Conservation (phyloP, 2,797 vertebrate genomes). For the Sciaenops ocellatus region DNA sequence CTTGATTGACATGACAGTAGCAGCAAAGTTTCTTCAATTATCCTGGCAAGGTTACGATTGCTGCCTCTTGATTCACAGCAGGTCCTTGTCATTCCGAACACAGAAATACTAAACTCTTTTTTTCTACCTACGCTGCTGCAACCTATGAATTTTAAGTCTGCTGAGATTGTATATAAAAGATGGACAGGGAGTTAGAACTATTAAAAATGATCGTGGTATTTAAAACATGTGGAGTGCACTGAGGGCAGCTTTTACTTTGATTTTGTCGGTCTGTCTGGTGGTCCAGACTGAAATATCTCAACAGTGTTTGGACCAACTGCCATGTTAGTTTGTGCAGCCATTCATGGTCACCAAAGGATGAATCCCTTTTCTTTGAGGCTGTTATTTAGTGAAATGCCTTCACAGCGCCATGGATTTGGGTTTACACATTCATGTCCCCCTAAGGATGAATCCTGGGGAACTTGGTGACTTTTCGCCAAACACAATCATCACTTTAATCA, state of each 20-base stretch:
- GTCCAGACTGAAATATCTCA: constrained; percentile 14
- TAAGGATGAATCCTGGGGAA: not conserved
- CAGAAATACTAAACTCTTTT: constrained; percentile 48
- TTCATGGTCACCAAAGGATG: constrained; percentile 5
- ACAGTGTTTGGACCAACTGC: not conserved
- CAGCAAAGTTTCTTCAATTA: constrained; percentile 70
- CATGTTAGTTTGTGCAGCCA: not conserved
- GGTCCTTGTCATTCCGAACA: constrained; percentile 56
- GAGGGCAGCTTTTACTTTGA: constrained; percentile 9
- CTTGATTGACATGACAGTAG: constrained; percentile 67
- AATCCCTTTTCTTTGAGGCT: not conserved
- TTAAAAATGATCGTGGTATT: constrained; percentile 46
- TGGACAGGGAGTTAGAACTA: constrained; percentile 10
- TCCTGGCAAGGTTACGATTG: constrained; percentile 65
- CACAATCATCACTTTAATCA: not conserved
- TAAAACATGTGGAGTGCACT: constrained; percentile 18
- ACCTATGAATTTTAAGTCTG: constrained; percentile 49
- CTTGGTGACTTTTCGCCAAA: not conserved
- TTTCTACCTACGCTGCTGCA: constrained; percentile 35
- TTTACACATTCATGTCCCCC: not conserved
- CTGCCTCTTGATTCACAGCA: constrained; percentile 61
- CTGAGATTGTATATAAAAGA: constrained; percentile 32
- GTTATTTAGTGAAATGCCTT: not conserved
- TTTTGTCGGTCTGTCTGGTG: not conserved
- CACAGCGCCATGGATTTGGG: not conserved